Conservation (phyloP, 2,888 invertebrate genomes). For the Apamea crenata region DNA sequence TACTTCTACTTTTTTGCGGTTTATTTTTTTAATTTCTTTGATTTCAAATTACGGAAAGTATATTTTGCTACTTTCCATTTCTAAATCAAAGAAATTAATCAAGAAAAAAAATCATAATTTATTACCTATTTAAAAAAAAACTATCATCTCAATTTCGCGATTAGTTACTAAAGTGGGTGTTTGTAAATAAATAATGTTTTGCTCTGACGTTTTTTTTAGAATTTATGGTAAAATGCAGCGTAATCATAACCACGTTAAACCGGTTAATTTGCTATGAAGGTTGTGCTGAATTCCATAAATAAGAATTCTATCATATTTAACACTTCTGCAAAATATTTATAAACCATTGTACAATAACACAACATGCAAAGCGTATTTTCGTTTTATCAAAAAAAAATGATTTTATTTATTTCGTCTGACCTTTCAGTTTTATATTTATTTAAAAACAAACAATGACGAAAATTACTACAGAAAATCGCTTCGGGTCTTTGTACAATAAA, state of each 20-base stretch:
- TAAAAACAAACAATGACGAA: neutral
- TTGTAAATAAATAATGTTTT: constrained; percentile 1
- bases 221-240: neutral
- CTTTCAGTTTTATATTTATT: neutral
- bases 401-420: neutral
- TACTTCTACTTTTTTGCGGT: neutral
- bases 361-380: no score
- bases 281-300: neutral
- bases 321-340: no score
- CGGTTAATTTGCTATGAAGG: neutral
- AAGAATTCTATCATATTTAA: neutral
- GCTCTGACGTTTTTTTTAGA: neutral
- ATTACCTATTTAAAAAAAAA: no score
- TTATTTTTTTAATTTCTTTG: neutral
- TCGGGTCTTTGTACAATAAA: neutral
- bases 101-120: neutral
- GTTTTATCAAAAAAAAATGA: no score
- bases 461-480: neutral
- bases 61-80: no score
- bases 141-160: neutral
- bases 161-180: constrained; percentile 3
- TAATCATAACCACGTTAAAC: neutral
- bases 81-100: no score
- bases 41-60: neutral
- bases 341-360: no score